These are phyloP conservation scores for Telenomus remus DNA, from an alignment of 1,140 invertebrate genomes.

Conservation along the genomic window DNA sequence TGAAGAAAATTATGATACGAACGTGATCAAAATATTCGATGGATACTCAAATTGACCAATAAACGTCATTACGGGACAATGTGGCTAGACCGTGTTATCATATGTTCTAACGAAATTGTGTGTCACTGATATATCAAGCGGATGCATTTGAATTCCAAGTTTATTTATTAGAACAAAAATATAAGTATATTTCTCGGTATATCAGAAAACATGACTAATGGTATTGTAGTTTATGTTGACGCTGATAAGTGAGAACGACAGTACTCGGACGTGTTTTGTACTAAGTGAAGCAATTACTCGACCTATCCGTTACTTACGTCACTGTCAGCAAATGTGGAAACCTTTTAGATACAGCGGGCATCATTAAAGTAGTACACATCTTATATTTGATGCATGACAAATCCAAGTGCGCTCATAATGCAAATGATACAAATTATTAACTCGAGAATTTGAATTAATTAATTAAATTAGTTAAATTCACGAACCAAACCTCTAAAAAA, in stretches of 20 bases:
- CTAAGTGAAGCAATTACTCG: constrained; percentile 56
- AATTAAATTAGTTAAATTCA: no score
- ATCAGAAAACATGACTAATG: constrained; percentile 53
- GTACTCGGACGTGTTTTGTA: constrained; percentile 56
- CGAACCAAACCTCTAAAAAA: no score
- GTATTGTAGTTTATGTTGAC: constrained; percentile 54
- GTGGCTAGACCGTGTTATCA: background rate
- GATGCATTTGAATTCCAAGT: background rate
- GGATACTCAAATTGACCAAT: no score
- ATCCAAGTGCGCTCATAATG: no score
- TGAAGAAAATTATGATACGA: no score
- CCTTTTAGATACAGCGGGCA: constrained; percentile 45
- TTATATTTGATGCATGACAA: constrained; percentile 22
- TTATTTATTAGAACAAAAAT: background rate
- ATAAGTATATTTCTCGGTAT: constrained; percentile 8
- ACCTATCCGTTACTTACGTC: constrained; percentile 55
- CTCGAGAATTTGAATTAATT: no score
- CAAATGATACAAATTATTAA: no score
- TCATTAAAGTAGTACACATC: constrained; percentile 48
- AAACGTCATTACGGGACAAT: no score
- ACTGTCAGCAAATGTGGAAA: constrained; percentile 54
- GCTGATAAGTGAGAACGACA: constrained; percentile 56
- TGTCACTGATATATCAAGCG: background rate
- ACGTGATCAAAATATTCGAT: no score
- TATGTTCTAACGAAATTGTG: background rate